Evolutionary conservation across 2,113 vertebrate genomes (phyloP).

Genomic region (Pelusios castaneus): DNA sequence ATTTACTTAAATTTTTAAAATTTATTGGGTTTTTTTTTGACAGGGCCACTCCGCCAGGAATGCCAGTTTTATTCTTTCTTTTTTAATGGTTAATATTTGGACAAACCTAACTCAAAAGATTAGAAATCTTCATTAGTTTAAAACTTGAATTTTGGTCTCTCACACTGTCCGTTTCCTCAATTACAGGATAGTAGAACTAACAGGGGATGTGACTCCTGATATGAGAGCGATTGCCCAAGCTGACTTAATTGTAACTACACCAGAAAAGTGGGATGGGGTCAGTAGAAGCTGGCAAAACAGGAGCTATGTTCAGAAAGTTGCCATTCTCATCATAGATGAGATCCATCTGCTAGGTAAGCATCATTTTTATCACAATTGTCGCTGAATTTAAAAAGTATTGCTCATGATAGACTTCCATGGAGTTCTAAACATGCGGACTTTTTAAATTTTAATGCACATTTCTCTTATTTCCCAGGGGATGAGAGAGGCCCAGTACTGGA

Average conservation of each 20-base stretch:
- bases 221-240: slow-evolving; percentile 94
- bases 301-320: slow-evolving; percentile 95
- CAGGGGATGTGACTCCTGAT: slow-evolving; percentile 96
- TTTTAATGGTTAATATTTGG: neutral
- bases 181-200: slow-evolving; percentile 94
- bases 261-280: slow-evolving; percentile 98
- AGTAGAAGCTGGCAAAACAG: slow-evolving; percentile 99
- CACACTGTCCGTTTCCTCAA: slow-evolving; percentile 19
- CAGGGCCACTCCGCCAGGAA: neutral
- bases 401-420: neutral
- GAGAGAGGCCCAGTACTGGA: slow-evolving; percentile 97
- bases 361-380: neutral
- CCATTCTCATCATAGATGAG: slow-evolving; percentile 98
- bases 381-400: slow-evolving; percentile 19
- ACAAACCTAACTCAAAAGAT: neutral
- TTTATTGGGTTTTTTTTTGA: neutral
- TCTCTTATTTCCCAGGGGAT: slow-evolving; percentile 82
- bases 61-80: neutral
- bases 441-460: slow-evolving; percentile 40
- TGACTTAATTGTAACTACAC: slow-evolving; percentile 97
- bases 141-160: neutral
- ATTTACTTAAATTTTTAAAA: neutral
- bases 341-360: slow-evolving; percentile 93
- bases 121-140: neutral
- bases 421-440: neutral